Percentiles rank a stretch among this genome's conserved stretches.
Evolutionary conservation across 2,797 vertebrate genomes (phyloP).

Genomic region (Xyrichtys novacula): DNA sequence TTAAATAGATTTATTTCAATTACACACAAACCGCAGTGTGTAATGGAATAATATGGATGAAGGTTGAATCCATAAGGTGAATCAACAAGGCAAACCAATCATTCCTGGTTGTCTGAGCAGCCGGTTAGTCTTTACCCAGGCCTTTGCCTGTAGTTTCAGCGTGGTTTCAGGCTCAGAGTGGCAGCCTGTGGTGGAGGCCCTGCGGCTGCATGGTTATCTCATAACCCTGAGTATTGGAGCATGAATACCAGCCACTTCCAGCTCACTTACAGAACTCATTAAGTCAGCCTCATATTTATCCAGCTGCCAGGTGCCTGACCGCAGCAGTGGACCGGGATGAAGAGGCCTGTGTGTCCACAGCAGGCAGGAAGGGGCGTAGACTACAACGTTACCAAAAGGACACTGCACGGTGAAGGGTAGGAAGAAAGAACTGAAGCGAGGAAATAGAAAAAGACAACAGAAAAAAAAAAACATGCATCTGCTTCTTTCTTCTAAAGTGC

Average conservation of each 20-base stretch:
- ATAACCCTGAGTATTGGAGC: constrained; percentile 53
- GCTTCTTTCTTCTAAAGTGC: too few species aligned
- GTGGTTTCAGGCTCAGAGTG: constrained; percentile 12
- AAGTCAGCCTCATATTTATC: constrained; percentile 71
- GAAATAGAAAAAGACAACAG: too few species aligned
- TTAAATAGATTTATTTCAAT: background rate
- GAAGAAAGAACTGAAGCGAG: too few species aligned
- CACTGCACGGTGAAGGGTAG: constrained; percentile 30
- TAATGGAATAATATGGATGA: background rate
- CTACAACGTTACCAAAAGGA: constrained; percentile 58
- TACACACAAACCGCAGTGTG: background rate
- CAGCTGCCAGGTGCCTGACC: constrained; percentile 72
- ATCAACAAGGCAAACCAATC: background rate
- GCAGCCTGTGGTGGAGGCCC: constrained; percentile 39
- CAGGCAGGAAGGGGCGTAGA: constrained; percentile 39
- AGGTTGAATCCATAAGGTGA: background rate
- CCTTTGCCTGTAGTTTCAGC: constrained; percentile 10
- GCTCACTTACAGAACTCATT: constrained; percentile 77
- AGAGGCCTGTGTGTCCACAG: constrained; percentile 59
- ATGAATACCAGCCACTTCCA: constrained; percentile 65
- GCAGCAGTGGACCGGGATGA: constrained; percentile 44
- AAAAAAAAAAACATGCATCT: too few species aligned
- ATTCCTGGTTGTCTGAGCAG: background rate
- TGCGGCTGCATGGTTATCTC: constrained; percentile 54
- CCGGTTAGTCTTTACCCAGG: constrained; percentile 7